A percentile compares a stretch with the other conserved stretches of the same genome.
phyloP scores from a whole-genome alignment of 2,113 vertebrate species.

The Poicephalus meyeri region DNA sequence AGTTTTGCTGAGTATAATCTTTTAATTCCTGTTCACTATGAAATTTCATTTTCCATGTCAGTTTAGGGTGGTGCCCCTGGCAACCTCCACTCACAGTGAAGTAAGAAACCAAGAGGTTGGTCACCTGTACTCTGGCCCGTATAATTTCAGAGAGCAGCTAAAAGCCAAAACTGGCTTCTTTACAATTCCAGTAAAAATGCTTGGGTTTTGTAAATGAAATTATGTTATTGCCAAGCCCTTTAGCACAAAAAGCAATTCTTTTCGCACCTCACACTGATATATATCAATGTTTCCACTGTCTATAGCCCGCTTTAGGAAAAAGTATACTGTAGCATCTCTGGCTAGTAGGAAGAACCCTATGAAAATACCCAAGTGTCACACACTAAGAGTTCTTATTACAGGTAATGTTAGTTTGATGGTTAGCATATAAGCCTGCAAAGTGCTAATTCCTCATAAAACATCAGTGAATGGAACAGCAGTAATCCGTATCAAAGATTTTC shows the following conservation, averaged over 20 bases:
- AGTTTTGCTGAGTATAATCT: background rate
- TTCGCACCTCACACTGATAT: background rate
- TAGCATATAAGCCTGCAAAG: background rate
- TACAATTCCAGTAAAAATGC: background rate
- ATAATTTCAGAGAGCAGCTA: background rate
- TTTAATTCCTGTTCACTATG: background rate
- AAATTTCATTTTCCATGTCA: background rate
- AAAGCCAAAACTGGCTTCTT: background rate
- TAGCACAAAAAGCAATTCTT: background rate
- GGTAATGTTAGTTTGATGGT: background rate
- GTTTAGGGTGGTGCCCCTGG: background rate
- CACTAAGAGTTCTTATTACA: background rate
- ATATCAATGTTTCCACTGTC: background rate
- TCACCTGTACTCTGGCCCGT: background rate
- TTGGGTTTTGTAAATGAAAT: background rate
- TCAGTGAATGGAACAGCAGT: background rate
- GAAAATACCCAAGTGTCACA: background rate
- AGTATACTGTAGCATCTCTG: background rate
- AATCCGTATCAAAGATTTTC: background rate
- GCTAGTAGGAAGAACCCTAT: background rate
- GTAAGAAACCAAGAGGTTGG: background rate
- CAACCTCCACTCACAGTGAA: background rate
- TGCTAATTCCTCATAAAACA: background rate
- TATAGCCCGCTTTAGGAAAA: background rate
- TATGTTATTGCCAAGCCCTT: background rate